Evolutionary conservation across 2,113 vertebrate genomes (phyloP).

Genomic region (Onychostruthus taczanowskii): DNA sequence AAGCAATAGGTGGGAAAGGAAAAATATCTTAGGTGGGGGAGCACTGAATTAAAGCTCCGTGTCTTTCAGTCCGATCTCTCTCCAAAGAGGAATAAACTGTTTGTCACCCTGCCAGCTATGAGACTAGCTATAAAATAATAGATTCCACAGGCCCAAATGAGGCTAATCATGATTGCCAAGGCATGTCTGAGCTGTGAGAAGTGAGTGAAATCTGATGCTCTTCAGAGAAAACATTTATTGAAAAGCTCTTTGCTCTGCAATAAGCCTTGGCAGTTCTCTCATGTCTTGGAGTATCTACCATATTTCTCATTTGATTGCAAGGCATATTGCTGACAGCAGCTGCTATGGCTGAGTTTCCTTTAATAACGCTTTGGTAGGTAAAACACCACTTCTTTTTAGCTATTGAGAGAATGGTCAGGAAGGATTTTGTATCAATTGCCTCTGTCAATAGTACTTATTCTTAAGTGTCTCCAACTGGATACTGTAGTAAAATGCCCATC

Average conservation of each 20-base stretch:
- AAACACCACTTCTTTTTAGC: background rate
- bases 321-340: slow-evolving; percentile 30
- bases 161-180: slow-evolving; percentile 60
- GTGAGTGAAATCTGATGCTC: slow-evolving; percentile 60
- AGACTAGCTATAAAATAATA: slow-evolving; percentile 58
- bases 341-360: slow-evolving; percentile 8
- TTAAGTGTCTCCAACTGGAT: background rate
- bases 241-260: slow-evolving; percentile 59
- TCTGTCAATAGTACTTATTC: background rate
- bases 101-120: slow-evolving; percentile 55
- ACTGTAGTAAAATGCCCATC: background rate
- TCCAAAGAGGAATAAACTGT: slow-evolving; percentile 53
- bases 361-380: background rate
- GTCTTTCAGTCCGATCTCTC: slow-evolving; percentile 28
- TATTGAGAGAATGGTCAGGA: background rate
- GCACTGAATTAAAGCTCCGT: background rate
- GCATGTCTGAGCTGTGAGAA: slow-evolving; percentile 55
- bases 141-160: slow-evolving; percentile 63
- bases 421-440: background rate
- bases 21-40: slow-evolving; percentile 12
- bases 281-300: slow-evolving; percentile 31
- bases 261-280: slow-evolving; percentile 58
- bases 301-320: slow-evolving; percentile 35
- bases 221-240: slow-evolving; percentile 60
- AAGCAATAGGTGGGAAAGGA: slow-evolving; percentile 9